Evolutionary conservation across 2,113 vertebrate species (phyloP), one percentile per base, ranked within the genome.

Genomic region (Nycticebus coucang): DNA sequence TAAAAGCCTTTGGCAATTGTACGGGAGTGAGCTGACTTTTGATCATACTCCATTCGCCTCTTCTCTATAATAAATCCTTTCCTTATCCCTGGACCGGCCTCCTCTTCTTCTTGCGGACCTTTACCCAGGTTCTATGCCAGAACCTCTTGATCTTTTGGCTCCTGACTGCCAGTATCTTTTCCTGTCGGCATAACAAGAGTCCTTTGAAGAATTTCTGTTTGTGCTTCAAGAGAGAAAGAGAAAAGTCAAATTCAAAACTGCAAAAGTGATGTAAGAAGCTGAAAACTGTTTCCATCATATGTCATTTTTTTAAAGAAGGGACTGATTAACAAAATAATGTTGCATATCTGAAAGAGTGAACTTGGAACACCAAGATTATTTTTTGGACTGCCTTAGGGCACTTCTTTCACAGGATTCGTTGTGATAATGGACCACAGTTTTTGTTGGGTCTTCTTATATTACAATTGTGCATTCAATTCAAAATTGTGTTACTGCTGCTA

Each of bases 401-500:
- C 24, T 83, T 95, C 24, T 87, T 85, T 85, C 41, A 83, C 64
- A 57, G 80, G 69, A 37, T 77, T 88, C 81, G 87, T 95, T 89
- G 21, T 93, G 53, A 93, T 83, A 57, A 71, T 22, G 35, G 45
- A 53, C 22, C 26, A 55, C 18, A 11, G 12, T 64, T 88, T 94
- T 93, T 94, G 26, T 60, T 85, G 81, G 57, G 17, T 74, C 77
- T 91, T 84, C 57, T 95, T 71, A 81, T 71, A 35, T 87, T 90
- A 87, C 45, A 35, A 60, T 28, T 77, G 45, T 90, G 87, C 30
- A 87, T 91, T 80, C 72, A 91, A 13, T 87, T 88, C 45, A 68
- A 35, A 85, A 90, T 89, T 79, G 24, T 79, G 66, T 74, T 95
- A 78, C 57, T 91, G 87, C 81, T 92, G 82, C 86, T 93, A n/a